phyloP scores from a whole-genome alignment of 2,113 vertebrate species.

The Salvelinus sp. region DNA sequence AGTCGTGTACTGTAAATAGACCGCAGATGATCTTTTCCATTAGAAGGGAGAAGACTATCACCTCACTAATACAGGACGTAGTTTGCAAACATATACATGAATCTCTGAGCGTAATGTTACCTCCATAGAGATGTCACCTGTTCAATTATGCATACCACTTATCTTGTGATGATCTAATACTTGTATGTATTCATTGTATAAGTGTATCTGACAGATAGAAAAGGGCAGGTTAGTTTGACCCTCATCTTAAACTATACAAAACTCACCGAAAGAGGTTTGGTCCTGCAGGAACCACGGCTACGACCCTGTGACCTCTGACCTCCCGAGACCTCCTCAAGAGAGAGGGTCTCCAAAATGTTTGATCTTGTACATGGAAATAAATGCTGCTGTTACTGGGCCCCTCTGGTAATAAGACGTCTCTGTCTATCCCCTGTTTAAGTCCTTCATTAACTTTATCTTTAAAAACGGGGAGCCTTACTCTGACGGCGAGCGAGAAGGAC shows the following conservation, averaged over 20 bases:
- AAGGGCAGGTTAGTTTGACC: background rate
- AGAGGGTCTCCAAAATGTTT: constrained; percentile 39
- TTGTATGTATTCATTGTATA: background rate
- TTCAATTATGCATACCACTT: too few relatives aligned
- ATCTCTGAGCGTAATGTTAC: background rate
- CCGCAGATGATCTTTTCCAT: constrained; percentile 10
- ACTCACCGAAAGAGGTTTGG: background rate
- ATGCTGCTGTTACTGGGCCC: constrained; percentile 49
- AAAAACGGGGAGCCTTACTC: constrained; percentile 65
- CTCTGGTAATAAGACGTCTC: constrained; percentile 56
- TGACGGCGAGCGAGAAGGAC: constrained; percentile 55
- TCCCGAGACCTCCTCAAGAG: constrained; percentile 13
- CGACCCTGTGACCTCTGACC: background rate
- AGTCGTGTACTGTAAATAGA: background rate
- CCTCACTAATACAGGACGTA: constrained; percentile 10
- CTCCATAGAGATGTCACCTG: background rate
- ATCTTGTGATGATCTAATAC: background rate
- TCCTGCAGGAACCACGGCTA: background rate
- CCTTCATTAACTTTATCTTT: constrained; percentile 77
- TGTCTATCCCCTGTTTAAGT: constrained; percentile 67
- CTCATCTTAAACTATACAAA: background rate
- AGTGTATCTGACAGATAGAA: background rate
- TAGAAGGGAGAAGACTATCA: constrained; percentile 1
- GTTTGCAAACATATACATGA: background rate
- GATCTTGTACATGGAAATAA: constrained; percentile 68